Percentiles rank a stretch among this genome's conserved stretches.
Conservation (phyloP, 2,113 vertebrate genomes). For the Sinosuthora webbiana region DNA sequence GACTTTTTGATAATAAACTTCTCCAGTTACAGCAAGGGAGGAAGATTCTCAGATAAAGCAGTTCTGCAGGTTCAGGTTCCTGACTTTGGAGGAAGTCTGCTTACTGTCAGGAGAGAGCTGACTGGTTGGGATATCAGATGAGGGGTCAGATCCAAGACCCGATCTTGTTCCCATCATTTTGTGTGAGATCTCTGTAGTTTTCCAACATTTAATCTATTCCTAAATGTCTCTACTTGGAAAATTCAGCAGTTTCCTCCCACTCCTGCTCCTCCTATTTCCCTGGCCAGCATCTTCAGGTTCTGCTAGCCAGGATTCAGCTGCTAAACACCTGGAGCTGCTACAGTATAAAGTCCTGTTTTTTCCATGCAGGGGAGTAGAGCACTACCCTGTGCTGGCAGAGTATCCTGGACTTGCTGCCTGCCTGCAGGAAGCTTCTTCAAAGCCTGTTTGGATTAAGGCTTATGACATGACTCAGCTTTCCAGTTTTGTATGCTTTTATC, state of each 20-base stretch:
- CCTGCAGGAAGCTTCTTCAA: slow-evolving; percentile 35
- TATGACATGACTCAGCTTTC: slow-evolving; percentile 37
- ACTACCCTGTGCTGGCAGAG: not conserved
- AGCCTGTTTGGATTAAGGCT: slow-evolving; percentile 26
- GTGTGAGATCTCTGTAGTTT: not conserved
- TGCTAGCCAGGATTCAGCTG: not conserved
- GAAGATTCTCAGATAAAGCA: not conserved
- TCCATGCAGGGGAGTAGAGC: not conserved
- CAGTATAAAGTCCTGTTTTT: not conserved
- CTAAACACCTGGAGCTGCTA: not conserved
- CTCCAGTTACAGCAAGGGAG: not conserved
- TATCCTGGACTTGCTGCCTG: not conserved
- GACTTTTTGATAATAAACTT: not conserved
- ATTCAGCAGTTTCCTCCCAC: not conserved
- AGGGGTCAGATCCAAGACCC: not conserved
- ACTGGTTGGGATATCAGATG: not conserved
- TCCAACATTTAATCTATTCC: not conserved
- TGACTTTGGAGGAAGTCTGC: not conserved
- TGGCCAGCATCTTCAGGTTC: not conserved
- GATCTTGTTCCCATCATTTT: not conserved
- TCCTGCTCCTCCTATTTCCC: not conserved
- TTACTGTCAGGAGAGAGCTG: not conserved
- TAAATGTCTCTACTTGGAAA: not conserved
- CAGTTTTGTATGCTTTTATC: slow-evolving; percentile 3
- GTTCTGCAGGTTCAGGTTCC: not conserved